Conservation (phyloP, 2,113 vertebrate species). For the Syngnathus floridae region DNA sequence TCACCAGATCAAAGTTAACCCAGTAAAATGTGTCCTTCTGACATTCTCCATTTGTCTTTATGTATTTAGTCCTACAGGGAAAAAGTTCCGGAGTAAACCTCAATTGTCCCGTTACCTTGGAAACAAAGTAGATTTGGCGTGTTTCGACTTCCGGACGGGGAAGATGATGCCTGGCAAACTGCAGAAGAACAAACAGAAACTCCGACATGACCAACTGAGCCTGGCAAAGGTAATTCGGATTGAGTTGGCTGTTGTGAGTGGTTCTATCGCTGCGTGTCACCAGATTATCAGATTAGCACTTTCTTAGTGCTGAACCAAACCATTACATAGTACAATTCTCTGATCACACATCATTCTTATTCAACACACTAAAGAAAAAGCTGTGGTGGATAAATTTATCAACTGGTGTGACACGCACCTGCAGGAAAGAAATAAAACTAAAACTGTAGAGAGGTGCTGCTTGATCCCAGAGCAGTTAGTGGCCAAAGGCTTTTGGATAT, state of each 20-base stretch:
- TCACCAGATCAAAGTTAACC: not conserved
- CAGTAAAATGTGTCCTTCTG: not conserved
- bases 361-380: too few relatives aligned
- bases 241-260: constrained; percentile 10
- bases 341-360: too few relatives aligned
- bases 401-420: too few relatives aligned
- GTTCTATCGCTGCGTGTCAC: not conserved
- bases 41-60: not conserved
- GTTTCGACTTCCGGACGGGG: constrained; percentile 62
- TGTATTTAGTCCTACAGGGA: constrained; percentile 50
- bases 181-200: constrained; percentile 58
- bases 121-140: constrained; percentile 54
- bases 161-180: constrained; percentile 60
- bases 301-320: not conserved
- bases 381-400: too few relatives aligned
- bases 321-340: not conserved
- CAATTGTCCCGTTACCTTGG: constrained; percentile 62
- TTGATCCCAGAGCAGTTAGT: too few relatives aligned
- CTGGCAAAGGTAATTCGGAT: constrained; percentile 40
- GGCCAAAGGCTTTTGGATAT: too few relatives aligned
- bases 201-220: constrained; percentile 46
- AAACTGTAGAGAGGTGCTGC: too few relatives aligned
- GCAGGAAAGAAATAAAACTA: too few relatives aligned
- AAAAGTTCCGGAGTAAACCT: constrained; percentile 65
- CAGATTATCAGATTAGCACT: constrained; percentile 39